Conservation (phyloP, 2,113 vertebrate genomes). For the Equus przewalskii region DNA sequence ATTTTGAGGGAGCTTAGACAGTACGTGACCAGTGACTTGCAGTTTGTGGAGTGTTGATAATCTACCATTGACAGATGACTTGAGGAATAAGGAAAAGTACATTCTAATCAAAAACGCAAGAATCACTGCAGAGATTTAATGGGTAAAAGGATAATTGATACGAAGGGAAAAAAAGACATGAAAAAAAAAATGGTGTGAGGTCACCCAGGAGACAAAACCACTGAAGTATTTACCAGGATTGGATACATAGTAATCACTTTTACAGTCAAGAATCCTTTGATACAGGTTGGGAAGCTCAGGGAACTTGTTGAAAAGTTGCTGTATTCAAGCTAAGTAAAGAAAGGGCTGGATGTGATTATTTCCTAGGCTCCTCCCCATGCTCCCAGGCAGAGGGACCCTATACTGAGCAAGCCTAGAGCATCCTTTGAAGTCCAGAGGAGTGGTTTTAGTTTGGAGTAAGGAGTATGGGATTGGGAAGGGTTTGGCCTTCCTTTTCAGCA, state of each 20-base stretch:
- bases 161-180: neutral
- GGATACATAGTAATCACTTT: neutral
- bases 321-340: neutral
- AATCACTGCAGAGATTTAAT: neutral
- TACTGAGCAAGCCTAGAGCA: neutral
- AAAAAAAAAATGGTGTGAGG: neutral
- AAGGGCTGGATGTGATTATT: neutral
- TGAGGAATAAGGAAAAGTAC: slow-evolving; percentile 48
- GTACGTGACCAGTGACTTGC: neutral
- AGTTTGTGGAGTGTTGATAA: slow-evolving; percentile 40
- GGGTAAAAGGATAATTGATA: neutral
- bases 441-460: neutral
- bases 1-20: slow-evolving; percentile 30
- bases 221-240: neutral
- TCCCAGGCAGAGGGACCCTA: neutral
- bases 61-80: neutral
- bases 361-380: neutral
- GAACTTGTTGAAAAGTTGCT: neutral
- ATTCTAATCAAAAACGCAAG: neutral
- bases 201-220: neutral
- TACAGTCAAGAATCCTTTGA: neutral
- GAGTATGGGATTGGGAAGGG: neutral
- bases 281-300: neutral
- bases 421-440: neutral
- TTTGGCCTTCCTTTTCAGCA: neutral